These are phyloP conservation scores for Chrysina gloriosa DNA, from an alignment of 2,888 invertebrate species.

Conservation along the genomic window DNA sequence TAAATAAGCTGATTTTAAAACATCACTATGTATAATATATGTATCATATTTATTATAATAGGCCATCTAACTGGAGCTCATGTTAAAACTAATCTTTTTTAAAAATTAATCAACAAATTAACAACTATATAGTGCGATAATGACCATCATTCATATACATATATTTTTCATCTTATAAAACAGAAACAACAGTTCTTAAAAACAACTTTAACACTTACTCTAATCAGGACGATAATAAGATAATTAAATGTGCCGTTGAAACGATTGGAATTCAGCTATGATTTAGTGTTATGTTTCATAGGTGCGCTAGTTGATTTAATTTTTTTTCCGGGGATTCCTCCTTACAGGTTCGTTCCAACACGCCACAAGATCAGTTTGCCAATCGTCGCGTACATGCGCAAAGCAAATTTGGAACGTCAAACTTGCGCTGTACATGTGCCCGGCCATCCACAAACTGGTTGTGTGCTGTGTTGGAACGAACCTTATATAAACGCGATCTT, in stretches of 20 bases:
- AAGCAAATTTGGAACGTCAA: no score
- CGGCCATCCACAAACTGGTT: no score
- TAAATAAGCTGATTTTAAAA: conserved; percentile 43
- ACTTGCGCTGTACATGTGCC: no score
- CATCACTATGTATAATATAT: conserved; percentile 38
- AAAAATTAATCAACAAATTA: conserved; percentile 44
- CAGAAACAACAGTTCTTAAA: conserved; percentile 24
- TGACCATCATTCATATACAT: conserved; percentile 24
- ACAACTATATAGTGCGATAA: conserved; percentile 38
- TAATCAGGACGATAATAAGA: conserved; percentile 17
- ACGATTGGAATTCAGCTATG: not conserved
- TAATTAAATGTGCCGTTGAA: conserved; percentile 13
- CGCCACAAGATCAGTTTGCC: no score
- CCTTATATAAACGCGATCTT: no score
- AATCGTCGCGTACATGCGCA: no score
- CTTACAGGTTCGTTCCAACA: no score
- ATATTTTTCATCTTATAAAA: conserved; percentile 25
- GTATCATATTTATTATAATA: conserved; percentile 31
- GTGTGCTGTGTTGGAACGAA: no score
- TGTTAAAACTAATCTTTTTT: conserved; percentile 42
- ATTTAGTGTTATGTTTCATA: conserved; percentile 7
- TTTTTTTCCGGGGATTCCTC: not conserved
- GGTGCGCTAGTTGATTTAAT: not conserved
- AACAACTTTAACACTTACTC: conserved; percentile 28
- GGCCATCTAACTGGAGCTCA: conserved; percentile 43